Evolutionary conservation across 2,797 vertebrate species (phyloP).

Genomic region (Dromococcyx pavoninus): DNA sequence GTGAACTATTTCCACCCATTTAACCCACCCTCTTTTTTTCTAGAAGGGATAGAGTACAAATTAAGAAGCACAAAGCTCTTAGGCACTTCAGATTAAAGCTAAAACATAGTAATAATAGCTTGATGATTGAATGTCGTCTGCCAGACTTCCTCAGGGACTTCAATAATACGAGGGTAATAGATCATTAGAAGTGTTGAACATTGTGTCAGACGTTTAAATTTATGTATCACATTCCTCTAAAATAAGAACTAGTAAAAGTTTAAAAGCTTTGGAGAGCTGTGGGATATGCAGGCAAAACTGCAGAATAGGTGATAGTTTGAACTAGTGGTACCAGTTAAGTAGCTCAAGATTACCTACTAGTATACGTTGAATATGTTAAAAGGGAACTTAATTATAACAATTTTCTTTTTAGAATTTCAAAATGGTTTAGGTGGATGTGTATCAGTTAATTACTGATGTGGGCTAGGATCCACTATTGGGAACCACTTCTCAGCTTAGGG

Average conservation of each 20-base stretch:
- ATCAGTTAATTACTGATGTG: neutral
- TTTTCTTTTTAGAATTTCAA: neutral
- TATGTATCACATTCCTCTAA: slow-evolving; percentile 75
- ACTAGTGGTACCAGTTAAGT: slow-evolving; percentile 43
- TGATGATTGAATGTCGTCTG: slow-evolving; percentile 65
- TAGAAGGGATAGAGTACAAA: slow-evolving; percentile 27
- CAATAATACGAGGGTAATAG: slow-evolving; percentile 79
- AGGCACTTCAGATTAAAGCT: slow-evolving; percentile 61
- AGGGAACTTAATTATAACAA: neutral
- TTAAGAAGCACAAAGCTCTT: slow-evolving; percentile 34
- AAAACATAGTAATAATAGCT: slow-evolving; percentile 51
- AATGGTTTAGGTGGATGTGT: neutral
- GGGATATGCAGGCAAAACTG: slow-evolving; percentile 22
- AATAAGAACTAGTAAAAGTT: slow-evolving; percentile 59
- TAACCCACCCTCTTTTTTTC: neutral
- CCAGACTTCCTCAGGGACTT: slow-evolving; percentile 74
- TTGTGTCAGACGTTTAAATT: slow-evolving; percentile 77
- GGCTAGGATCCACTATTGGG: neutral
- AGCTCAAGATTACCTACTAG: neutral
- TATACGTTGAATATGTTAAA: neutral
- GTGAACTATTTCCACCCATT: neutral
- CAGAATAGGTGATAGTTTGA: slow-evolving; percentile 26
- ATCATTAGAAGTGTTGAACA: slow-evolving; percentile 80
- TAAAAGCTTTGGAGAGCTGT: slow-evolving; percentile 39
- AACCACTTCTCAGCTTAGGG: neutral